Base-by-base conservation (phyloP, 2,888 invertebrate species). In the Neria commutata region DNA sequence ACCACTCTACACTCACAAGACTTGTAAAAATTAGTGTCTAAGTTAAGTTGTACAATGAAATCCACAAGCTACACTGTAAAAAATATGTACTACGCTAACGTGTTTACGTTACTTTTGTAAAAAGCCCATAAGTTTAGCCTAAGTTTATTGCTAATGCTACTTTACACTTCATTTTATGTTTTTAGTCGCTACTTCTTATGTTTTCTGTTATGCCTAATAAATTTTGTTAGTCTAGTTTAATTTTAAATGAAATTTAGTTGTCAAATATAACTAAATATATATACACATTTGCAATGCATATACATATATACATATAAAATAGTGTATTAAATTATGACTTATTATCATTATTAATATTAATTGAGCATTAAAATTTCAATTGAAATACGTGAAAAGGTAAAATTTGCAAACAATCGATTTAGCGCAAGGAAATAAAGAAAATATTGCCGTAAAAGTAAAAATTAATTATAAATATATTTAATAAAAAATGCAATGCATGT, bases 21-120 rank as follows among this genome's bases (percentile, higher is more conserved):
- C 77, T 78, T 77, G 77, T 78, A 78, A 69, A 70, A 77, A 65
- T 63, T 71, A 75, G 69, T 40, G 29, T 55, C 54, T 74, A 77
- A 76, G 76, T 67, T 72, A 67, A 67, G 66, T 72, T 74, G 67
- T 74, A 46, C 58, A 48, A 56, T 34, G 55, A 48, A 55, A 42
- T 54, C 24, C 42, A 57, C n/a, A 63, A 65, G 61, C 66, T 68
- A 71, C 60, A 72, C 68, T 74, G 72, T 73, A 67, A 67, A 73
- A 69, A 67, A 64, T 33, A 8, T 29, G 54, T 26, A 14, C 54
- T 49, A 29, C 17, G 50, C 21, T 14, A 37, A 37, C 11, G n/a
- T 4, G 14, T 37, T n/a, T n/a, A 29, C n/a, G n/a, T n/a, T 37
- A 37, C 56, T 55, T 53, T 56, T 40, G 34, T 57, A 29, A 40